These are phyloP conservation scores for Semnornis frantzii DNA, from an alignment of 2,113 vertebrate genomes.

Conservation along the genomic window DNA sequence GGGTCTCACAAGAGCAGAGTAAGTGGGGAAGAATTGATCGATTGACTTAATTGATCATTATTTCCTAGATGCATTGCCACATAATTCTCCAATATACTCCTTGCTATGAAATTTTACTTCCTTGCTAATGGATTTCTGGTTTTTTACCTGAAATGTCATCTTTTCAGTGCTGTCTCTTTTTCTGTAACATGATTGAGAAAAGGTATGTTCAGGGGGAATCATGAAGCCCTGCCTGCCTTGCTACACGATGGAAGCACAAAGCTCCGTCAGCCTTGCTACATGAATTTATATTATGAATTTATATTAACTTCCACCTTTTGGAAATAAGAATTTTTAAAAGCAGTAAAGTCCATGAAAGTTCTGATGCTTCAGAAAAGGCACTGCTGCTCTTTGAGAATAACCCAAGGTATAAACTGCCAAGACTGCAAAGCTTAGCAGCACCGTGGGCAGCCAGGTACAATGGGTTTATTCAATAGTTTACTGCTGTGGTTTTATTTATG, in stretches of 20 bases:
- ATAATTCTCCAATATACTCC: neutral
- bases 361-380: neutral
- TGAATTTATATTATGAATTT: neutral
- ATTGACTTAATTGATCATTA: neutral
- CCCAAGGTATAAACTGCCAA: neutral
- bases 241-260: neutral
- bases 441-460: neutral
- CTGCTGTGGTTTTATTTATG: neutral
- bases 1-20: too few relatives aligned
- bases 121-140: neutral
- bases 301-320: neutral
- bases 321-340: neutral
- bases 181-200: neutral
- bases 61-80: neutral
- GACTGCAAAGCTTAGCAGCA: neutral
- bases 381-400: neutral
- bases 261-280: neutral
- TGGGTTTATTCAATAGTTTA: neutral
- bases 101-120: neutral
- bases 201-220: neutral
- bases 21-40: too few relatives aligned
- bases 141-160: neutral
- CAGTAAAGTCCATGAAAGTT: neutral
- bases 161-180: neutral
- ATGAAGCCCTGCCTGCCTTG: neutral